Conservation (phyloP, 2,113 vertebrate genomes). For the Empidonax traillii region DNA sequence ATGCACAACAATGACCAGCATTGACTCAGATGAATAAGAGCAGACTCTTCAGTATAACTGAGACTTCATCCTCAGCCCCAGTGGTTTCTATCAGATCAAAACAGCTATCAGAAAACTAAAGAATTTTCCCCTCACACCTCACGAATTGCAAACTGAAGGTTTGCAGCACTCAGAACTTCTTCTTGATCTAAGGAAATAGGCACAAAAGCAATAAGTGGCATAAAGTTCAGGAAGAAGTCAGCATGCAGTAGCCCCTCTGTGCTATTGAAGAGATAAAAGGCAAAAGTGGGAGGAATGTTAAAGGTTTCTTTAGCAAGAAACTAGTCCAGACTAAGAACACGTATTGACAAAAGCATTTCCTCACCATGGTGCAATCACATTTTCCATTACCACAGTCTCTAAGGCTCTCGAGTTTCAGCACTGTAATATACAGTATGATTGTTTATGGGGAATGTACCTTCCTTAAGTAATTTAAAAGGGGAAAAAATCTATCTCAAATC, state of each 20-base stretch:
- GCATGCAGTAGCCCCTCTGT: conserved; percentile 34
- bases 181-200: neutral
- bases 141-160: neutral
- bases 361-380: conserved; percentile 40
- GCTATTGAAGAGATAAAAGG: conserved; percentile 20
- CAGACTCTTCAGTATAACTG: neutral
- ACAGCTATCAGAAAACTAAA: neutral
- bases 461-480: neutral
- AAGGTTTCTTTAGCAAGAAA: conserved; percentile 32
- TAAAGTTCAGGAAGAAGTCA: conserved; percentile 5
- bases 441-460: conserved; percentile 31
- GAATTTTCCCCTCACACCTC: neutral
- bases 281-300: neutral
- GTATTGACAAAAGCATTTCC: conserved; percentile 54
- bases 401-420: conserved; percentile 36
- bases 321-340: conserved; percentile 9
- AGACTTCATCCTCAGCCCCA: neutral
- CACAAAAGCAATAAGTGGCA: conserved; percentile 31
- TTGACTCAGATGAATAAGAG: neutral
- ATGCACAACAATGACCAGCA: neutral
- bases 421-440: conserved; percentile 4
- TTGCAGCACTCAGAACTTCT: neutral
- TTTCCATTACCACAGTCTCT: conserved; percentile 62
- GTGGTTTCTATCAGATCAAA: neutral
- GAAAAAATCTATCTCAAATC: conserved; percentile 3